Evolutionary conservation across 2,888 invertebrate species (phyloP).

Genomic region (Brachyptera risi): DNA sequence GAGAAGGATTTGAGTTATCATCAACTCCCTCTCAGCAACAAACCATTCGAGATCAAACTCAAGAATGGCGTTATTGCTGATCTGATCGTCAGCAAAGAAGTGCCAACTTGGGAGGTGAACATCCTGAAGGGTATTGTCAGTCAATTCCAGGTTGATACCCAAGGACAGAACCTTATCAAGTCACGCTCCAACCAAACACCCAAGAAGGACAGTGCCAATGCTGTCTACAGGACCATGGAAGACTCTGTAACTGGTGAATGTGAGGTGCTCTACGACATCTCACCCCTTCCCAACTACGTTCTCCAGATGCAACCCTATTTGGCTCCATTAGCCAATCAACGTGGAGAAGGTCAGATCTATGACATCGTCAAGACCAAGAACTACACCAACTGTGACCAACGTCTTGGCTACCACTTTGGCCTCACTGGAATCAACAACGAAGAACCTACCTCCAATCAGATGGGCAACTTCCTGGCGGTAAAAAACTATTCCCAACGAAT

Average conservation of each 20-base stretch:
- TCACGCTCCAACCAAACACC: slow-evolving; percentile 46
- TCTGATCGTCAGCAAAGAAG: slow-evolving; percentile 51
- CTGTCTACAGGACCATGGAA: slow-evolving; percentile 65
- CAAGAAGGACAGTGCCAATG: slow-evolving; percentile 47
- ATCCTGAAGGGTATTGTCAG: slow-evolving; percentile 64
- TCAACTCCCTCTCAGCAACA: slow-evolving; percentile 51
- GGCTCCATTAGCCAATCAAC: slow-evolving; percentile 47
- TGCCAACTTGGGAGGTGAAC: slow-evolving; percentile 62
- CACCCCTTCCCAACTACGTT: slow-evolving; percentile 54
- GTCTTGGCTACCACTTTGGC: slow-evolving; percentile 62
- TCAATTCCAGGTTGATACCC: slow-evolving; percentile 63
- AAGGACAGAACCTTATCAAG: slow-evolving; percentile 52
- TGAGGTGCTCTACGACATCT: slow-evolving; percentile 66
- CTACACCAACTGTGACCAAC: slow-evolving; percentile 58
- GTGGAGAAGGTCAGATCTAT: slow-evolving; percentile 45
- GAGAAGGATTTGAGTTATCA: slow-evolving; percentile 52
- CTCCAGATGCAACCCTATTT: slow-evolving; percentile 53
- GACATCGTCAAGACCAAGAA: slow-evolving; percentile 65
- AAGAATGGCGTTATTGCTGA: slow-evolving; percentile 56
- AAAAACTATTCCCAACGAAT: neutral
- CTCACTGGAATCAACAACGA: slow-evolving; percentile 53
- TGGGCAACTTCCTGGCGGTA: slow-evolving; percentile 52
- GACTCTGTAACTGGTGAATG: slow-evolving; percentile 55
- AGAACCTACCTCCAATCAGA: slow-evolving; percentile 48
- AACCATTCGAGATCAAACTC: slow-evolving; percentile 58